Percentiles rank a stretch among this genome's conserved stretches.
Conservation (phyloP, 2,888 invertebrate genomes). For the Colletes collaris region DNA sequence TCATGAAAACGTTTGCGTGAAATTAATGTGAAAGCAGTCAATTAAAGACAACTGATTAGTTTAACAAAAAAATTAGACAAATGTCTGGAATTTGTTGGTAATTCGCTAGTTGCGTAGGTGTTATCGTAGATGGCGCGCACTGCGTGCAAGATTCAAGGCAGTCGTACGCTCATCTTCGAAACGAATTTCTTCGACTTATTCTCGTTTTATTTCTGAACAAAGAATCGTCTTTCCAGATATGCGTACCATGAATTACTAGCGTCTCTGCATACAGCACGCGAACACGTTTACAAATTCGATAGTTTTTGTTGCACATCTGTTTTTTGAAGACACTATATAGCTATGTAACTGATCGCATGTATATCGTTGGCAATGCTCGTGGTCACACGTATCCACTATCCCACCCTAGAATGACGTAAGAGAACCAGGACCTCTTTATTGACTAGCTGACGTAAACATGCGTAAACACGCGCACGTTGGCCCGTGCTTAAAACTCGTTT, state of each 20-base stretch:
- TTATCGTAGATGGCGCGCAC: no score
- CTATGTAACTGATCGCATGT: slow-evolving; percentile 28
- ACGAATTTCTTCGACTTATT: neutral
- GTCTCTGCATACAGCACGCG: neutral
- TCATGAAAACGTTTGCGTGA: no score
- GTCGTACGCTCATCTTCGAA: neutral
- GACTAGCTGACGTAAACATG: slow-evolving; percentile 59
- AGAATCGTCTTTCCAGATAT: no score
- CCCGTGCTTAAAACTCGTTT: slow-evolving; percentile 11
- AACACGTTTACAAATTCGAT: slow-evolving; percentile 7
- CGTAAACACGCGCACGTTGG: slow-evolving; percentile 51
- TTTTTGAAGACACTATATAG: slow-evolving; percentile 9
- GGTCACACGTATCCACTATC: slow-evolving; percentile 17
- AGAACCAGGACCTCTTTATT: slow-evolving; percentile 42
- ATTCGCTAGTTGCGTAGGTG: no score
- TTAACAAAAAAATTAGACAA: no score
- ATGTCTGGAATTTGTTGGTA: no score
- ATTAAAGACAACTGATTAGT: no score
- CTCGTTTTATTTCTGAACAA: no score
- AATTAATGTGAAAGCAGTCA: no score
- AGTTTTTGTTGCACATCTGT: neutral
- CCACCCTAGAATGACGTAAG: slow-evolving; percentile 40
- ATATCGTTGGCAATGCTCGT: slow-evolving; percentile 39
- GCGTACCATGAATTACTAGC: neutral
- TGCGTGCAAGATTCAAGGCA: neutral